Percentiles rank a stretch among this genome's conserved stretches.
These are phyloP conservation scores for Diabrotica undecimpunctata DNA, from an alignment of 1,140 invertebrate species.

Conservation along the genomic window DNA sequence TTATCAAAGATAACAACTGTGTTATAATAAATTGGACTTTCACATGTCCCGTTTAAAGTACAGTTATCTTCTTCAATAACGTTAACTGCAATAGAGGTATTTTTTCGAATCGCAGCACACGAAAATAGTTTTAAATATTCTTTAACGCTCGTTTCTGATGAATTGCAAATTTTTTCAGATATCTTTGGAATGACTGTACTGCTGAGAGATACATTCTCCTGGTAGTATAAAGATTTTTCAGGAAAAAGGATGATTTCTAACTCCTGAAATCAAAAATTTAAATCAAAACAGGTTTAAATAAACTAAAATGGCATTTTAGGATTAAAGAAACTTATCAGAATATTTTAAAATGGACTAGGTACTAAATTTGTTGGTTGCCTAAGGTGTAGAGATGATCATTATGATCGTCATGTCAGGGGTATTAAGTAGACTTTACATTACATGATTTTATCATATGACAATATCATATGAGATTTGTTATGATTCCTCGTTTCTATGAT, in stretches of 20 bases:
- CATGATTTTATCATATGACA: no score
- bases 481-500: no score
- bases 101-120: conserved; percentile 44
- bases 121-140: conserved; percentile 43
- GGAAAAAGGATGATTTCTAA: conserved; percentile 30
- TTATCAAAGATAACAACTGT: conserved; percentile 57
- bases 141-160: conserved; percentile 15
- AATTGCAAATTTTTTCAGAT: conserved; percentile 21
- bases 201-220: background rate
- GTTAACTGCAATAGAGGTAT: conserved; percentile 68
- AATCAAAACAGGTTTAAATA: no score
- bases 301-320: no score
- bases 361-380: no score
- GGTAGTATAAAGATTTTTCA: conserved; percentile 19
- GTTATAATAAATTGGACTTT: conserved; percentile 56
- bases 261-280: conserved; percentile 4
- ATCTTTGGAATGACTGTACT: conserved; percentile 11
- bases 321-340: no score
- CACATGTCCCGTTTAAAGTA: conserved; percentile 35
- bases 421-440: no score
- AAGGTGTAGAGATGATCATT: no score
- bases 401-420: no score
- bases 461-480: no score
- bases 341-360: no score
- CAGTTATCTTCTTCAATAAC: conserved; percentile 54